These are phyloP conservation scores for Archaeoteleia sp. DNA, from an alignment of 2,888 invertebrate species.

Conservation along the genomic window DNA sequence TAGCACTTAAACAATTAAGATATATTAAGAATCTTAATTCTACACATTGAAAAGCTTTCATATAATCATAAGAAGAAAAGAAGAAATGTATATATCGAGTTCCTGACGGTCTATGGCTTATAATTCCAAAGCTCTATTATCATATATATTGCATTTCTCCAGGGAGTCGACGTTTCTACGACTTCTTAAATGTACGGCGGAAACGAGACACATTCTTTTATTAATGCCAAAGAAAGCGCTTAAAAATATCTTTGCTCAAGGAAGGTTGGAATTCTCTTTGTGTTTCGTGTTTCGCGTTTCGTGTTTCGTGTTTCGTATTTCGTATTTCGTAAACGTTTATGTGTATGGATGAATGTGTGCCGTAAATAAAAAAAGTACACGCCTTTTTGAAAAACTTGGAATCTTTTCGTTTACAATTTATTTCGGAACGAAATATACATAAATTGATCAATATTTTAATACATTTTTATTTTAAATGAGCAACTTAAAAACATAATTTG, in stretches of 20 bases:
- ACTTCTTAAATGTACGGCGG: constrained; percentile 11
- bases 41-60: not conserved
- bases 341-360: too few species aligned
- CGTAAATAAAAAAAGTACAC: too few species aligned
- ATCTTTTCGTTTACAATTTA: too few species aligned
- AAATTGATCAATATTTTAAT: too few species aligned
- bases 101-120: constrained; percentile 30
- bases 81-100: constrained; percentile 4
- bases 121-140: constrained; percentile 33
- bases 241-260: constrained; percentile 6
- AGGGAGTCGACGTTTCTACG: constrained; percentile 9
- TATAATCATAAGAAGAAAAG: not conserved
- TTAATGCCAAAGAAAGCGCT: constrained; percentile 17
- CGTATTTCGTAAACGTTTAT: too few species aligned
- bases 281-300: too few species aligned
- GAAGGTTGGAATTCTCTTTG: not conserved
- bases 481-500: too few species aligned
- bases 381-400: too few species aligned
- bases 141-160: constrained; percentile 44
- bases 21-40: constrained; percentile 5
- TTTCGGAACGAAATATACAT: too few species aligned
- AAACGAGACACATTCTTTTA: constrained; percentile 18
- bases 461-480: too few species aligned
- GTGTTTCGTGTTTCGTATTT: too few species aligned
- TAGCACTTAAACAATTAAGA: too few species aligned